A percentile compares a stretch with the other conserved stretches of the same genome.
These are phyloP conservation scores for Lophius americanus DNA, from an alignment of 2,797 vertebrate genomes.

Conservation along the genomic window DNA sequence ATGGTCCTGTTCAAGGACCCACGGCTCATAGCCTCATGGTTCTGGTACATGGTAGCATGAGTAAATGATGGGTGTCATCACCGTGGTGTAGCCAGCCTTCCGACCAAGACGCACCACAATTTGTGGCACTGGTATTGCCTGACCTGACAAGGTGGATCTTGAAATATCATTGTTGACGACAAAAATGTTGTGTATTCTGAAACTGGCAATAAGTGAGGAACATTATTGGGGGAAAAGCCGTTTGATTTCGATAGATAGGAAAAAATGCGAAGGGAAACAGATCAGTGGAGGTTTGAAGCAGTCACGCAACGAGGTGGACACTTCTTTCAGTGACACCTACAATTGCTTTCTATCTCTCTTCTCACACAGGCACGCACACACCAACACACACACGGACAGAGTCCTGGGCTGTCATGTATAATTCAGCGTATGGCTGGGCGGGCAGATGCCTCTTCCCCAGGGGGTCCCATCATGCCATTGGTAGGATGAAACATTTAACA, in stretches of 20 bases:
- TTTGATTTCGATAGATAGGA: constrained; percentile 1
- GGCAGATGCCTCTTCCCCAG: constrained; percentile 80
- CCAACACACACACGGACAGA: constrained; percentile 55
- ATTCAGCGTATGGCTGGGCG: constrained; percentile 78
- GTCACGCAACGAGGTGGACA: constrained; percentile 70
- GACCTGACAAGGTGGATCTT: no score
- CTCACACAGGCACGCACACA: constrained; percentile 21
- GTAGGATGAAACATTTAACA: constrained; percentile 85
- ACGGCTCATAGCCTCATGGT: no score
- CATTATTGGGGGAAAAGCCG: not conserved
- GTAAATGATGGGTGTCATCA: no score
- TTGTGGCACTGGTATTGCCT: no score
- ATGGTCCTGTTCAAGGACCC: no score
- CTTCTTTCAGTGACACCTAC: constrained; percentile 72
- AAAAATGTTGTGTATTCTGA: no score
- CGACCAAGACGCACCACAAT: no score
- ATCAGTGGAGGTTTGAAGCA: constrained; percentile 44
- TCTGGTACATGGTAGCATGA: no score
- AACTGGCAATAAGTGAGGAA: not conserved
- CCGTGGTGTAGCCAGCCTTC: no score
- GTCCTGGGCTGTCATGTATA: constrained; percentile 79
- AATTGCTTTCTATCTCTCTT: constrained; percentile 33
- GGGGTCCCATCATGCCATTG: constrained; percentile 76
- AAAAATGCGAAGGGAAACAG: constrained; percentile 28
- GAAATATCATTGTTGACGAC: no score